These are phyloP conservation scores for Desmodus rotundus DNA, from an alignment of 2,113 vertebrate species.

Conservation along the genomic window DNA sequence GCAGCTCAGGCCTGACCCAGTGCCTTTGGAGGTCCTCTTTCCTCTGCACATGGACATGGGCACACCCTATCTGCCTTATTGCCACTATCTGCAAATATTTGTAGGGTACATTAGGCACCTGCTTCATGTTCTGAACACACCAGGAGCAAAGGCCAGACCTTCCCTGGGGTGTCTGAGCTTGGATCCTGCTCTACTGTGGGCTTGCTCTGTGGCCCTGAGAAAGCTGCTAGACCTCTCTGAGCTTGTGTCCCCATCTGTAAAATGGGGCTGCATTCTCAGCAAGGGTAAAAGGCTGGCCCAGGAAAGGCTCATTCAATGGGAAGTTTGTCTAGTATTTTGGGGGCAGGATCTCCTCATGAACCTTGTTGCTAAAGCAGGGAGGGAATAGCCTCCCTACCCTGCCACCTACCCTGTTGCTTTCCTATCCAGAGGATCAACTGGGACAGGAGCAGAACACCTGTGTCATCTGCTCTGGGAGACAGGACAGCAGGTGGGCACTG, in stretches of 20 bases:
- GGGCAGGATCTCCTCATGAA: not conserved
- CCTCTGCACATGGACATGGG: rapidly evolving
- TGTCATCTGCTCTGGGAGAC: not conserved
- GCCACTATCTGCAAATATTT: not conserved
- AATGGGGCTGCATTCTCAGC: not conserved
- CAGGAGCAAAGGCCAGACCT: not conserved
- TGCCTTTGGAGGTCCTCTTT: not conserved
- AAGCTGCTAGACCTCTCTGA: not conserved
- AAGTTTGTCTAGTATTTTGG: not conserved
- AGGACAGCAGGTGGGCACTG: not conserved
- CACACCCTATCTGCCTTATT: too few species aligned
- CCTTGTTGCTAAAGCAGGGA: not conserved
- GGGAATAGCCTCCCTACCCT: too few species aligned
- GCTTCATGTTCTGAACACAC: not conserved
- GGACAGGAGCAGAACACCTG: not conserved
- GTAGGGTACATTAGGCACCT: not conserved
- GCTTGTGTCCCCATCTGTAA: not conserved
- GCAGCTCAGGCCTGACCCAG: not conserved
- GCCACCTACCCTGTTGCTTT: too few species aligned
- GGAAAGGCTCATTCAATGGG: not conserved
- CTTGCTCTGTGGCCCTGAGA: not conserved
- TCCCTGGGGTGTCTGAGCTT: not conserved
- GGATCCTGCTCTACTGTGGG: not conserved
- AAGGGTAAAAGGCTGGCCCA: not conserved
- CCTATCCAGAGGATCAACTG: not conserved